Conservation (phyloP, 2,113 vertebrate genomes). For the Dasyurus viverrinus region DNA sequence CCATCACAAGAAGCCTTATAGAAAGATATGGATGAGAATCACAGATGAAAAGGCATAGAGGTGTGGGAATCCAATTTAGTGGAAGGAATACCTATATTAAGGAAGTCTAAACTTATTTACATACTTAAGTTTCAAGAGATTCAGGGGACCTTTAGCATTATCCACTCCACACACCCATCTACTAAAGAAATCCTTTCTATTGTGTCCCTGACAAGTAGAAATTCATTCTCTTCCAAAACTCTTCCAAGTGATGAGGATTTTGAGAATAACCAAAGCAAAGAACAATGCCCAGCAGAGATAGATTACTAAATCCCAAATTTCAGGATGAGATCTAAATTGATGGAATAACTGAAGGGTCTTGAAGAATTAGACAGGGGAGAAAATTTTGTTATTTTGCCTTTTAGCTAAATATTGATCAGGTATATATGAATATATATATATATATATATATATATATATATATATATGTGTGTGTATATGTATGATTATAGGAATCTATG, state of each 20-base stretch:
- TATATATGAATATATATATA: not conserved
- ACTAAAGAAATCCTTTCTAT: not conserved
- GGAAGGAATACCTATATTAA: not conserved
- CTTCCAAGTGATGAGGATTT: not conserved
- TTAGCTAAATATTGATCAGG: not conserved
- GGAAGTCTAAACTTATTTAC: not conserved
- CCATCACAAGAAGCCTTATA: not conserved
- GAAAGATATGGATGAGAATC: not conserved
- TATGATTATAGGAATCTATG: too few species aligned
- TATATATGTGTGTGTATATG: too few species aligned
- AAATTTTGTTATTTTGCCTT: not conserved
- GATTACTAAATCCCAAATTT: not conserved
- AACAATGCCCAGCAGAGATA: not conserved
- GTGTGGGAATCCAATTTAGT: not conserved
- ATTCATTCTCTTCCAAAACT: not conserved
- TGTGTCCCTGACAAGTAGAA: not conserved
- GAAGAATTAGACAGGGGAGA: not conserved
- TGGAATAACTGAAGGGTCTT: not conserved
- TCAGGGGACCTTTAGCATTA: not conserved
- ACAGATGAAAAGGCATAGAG: not conserved
- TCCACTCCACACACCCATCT: not conserved
- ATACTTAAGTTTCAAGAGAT: not conserved
- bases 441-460: not conserved
- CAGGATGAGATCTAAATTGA: not conserved
- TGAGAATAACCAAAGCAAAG: not conserved